phyloP scores from a whole-genome alignment of 2,797 vertebrate genomes.

The Rhabdophis nuchalis region DNA sequence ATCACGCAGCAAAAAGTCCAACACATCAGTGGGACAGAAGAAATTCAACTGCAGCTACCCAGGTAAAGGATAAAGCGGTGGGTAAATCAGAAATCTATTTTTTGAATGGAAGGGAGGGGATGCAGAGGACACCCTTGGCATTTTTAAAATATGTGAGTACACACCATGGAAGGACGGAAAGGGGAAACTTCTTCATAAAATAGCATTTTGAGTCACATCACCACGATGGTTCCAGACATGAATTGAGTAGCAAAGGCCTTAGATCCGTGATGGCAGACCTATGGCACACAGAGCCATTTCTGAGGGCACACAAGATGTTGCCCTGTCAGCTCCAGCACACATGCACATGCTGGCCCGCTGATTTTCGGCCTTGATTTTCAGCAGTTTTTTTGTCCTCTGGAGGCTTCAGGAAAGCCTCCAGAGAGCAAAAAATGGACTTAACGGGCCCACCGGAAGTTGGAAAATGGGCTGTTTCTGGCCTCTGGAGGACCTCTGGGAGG shows the following conservation, averaged over 20 bases:
- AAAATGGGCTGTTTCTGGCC: no score
- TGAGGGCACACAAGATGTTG: no score
- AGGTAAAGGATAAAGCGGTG: constrained; percentile 69
- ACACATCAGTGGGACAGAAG: constrained; percentile 78
- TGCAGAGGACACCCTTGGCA: neutral
- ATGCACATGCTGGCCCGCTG: no score
- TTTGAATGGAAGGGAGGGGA: neutral
- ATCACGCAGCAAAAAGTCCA: constrained; percentile 79
- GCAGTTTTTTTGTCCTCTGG: no score
- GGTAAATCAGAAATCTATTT: neutral
- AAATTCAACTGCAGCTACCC: constrained; percentile 89
- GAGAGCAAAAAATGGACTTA: no score
- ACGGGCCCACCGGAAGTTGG: no score
- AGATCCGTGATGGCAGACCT: no score
- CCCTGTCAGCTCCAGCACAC: no score
- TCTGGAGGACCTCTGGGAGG: no score
- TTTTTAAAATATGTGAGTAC: neutral
- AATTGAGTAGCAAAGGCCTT: neutral
- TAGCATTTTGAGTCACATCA: neutral
- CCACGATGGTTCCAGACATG: neutral
- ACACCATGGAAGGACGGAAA: neutral
- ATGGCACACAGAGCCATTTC: no score
- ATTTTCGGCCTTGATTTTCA: no score
- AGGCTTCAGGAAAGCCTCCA: no score
- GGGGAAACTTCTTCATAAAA: neutral